phyloP scores from a whole-genome alignment of 1,140 invertebrate species.

The Gerris buenoi region DNA sequence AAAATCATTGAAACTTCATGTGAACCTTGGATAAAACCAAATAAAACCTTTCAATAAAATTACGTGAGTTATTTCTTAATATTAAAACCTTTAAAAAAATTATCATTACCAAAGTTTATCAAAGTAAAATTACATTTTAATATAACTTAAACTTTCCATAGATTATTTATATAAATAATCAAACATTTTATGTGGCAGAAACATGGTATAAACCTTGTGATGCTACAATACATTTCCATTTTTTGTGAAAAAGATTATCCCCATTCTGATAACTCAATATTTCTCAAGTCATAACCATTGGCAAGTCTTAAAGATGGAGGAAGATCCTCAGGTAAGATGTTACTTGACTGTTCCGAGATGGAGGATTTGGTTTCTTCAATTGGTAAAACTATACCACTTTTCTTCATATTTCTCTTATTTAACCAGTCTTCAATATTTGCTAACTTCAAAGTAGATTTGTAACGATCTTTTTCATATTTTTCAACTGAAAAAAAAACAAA shows the following conservation, averaged over 20 bases:
- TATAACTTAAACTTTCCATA: not conserved
- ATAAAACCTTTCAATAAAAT: no score
- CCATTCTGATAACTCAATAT: not conserved
- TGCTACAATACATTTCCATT: not conserved
- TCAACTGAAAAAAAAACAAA: not conserved
- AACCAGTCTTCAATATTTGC: not conserved
- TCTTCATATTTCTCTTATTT: not conserved
- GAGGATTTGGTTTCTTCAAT: not conserved
- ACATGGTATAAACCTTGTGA: not conserved
- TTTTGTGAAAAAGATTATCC: not conserved
- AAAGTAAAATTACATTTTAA: not conserved
- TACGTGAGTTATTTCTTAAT: no score
- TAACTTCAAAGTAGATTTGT: not conserved
- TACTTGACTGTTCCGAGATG: not conserved
- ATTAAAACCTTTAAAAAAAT: no score
- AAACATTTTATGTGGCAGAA: not conserved
- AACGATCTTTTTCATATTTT: not conserved
- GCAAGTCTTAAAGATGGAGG: not conserved
- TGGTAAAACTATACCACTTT: not conserved
- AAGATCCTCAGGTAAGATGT: not conserved
- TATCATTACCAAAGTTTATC: not conserved
- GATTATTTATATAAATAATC: not conserved
- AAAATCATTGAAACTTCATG: no score
- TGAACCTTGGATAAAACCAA: no score
- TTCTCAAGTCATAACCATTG: not conserved